These are phyloP conservation scores for Athripsodes cinereus DNA, from an alignment of 2,888 invertebrate genomes.

Conservation along the genomic window DNA sequence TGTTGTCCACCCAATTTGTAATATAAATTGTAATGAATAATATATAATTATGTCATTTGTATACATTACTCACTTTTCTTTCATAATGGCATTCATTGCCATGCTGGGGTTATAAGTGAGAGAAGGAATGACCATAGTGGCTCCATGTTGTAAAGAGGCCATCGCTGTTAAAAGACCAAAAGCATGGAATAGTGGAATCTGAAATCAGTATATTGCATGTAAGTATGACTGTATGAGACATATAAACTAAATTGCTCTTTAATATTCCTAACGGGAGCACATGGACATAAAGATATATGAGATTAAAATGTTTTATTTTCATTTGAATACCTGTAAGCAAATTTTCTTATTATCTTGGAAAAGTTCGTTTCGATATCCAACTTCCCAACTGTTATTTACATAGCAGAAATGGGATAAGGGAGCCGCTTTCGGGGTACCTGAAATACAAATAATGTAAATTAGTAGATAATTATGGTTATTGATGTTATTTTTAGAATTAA, in stretches of 20 bases:
- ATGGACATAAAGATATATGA: no score
- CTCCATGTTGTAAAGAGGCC: slow-evolving; percentile 52
- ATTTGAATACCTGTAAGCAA: slow-evolving; percentile 28
- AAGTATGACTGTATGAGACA: no score
- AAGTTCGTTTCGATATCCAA: slow-evolving; percentile 49
- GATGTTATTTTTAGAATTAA: no score
- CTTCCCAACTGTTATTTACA: slow-evolving; percentile 67
- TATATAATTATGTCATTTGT: no score
- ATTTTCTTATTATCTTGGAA: slow-evolving; percentile 34
- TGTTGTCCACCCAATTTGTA: no score
- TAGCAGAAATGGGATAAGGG: slow-evolving; percentile 64
- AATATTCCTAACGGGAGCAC: no score
- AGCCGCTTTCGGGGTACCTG: slow-evolving; percentile 66
- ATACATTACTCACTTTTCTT: slow-evolving; percentile 59
- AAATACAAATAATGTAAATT: no score
- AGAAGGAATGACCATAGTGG: slow-evolving; percentile 56
- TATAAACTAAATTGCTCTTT: no score
- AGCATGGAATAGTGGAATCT: slow-evolving; percentile 78
- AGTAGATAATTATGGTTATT: no score
- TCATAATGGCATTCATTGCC: slow-evolving; percentile 55
- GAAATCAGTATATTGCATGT: slow-evolving; percentile 32
- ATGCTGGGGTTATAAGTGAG: slow-evolving; percentile 55
- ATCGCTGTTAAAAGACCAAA: slow-evolving; percentile 65
- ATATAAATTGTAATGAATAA: no score
- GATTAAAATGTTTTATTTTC: no score